Evolutionary conservation across 1,140 invertebrate species (phyloP), one percentile per base, ranked within the genome.

Genomic region (Palaemon carinicauda): DNA sequence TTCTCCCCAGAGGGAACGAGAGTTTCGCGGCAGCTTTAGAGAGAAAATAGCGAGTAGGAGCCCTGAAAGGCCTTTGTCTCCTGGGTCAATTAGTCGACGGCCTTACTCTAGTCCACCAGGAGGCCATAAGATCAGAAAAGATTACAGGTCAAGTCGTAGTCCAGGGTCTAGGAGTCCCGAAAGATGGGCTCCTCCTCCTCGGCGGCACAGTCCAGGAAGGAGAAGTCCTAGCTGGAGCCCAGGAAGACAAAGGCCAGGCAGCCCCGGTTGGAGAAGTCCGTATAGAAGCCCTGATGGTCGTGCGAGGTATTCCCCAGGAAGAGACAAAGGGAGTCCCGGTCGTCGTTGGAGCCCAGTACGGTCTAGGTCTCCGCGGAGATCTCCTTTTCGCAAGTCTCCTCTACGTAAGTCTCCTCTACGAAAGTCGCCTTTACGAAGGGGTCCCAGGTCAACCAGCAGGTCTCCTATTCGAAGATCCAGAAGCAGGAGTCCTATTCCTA

Each of bases 191-290:
- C 3, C n/a, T 17, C 51, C 27, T 31, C 3, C n/a, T 17, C 51
- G 53, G 14, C 73, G 60, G 21, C 73, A 78, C 21, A 84, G 82
- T 65, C 82, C 82, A n/a, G 24, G 19, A 27, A 52, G 41, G 15
- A 77, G 82, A 75, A 84, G 82, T 77, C 31, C 80, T 15, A 53
- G 60, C 31, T 52, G 50, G 41, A 87, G 85, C 52, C 85, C 78
- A 29, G 80, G 56, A 15, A 73, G 31, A 14, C 52, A 50, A 33
- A 69, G 71, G 15, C 21, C 31, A 33, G 31, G 41, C 12, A 81
- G 85, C 51, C 78, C 84, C n/a, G 53, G 60, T 2, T 87, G 78
- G 84, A 31, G 84, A 33, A 87, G 84, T 56, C 85, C 80, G 14
- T 87, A 75, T 19, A 27, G 31, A 15, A 75, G 56, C 54, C 79